A percentile compares a stretch with the other conserved stretches of the same genome.
Evolutionary conservation across 2,888 invertebrate species (phyloP).

Genomic region (Acronicta aceris): DNA sequence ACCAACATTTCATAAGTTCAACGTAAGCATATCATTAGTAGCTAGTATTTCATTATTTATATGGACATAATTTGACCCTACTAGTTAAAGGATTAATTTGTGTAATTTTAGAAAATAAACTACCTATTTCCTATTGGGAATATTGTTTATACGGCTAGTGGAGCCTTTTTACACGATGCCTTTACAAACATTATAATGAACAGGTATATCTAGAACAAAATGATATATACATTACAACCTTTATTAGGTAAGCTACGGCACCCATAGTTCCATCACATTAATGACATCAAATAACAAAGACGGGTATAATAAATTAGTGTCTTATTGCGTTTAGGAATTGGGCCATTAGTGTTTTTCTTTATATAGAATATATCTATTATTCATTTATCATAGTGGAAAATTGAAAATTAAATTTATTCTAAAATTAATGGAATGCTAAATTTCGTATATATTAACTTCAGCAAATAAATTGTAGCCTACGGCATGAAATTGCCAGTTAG

Average conservation of each 20-base stretch:
- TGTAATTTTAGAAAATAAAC: background rate
- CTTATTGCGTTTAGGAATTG: no score
- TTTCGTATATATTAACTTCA: background rate
- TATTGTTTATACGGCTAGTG: background rate
- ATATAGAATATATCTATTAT: no score
- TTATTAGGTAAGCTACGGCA: no score
- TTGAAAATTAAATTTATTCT: conserved; percentile 1
- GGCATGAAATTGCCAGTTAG: conserved; percentile 25
- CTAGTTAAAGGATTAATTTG: conserved; percentile 4
- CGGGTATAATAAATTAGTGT: no score
- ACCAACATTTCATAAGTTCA: conserved; percentile 31
- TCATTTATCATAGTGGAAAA: no score
- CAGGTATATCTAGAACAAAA: no score
- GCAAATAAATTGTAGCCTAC: conserved; percentile 14
- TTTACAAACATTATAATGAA: no score
- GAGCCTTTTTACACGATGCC: no score
- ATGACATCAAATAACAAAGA: no score
- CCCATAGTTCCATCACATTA: no score
- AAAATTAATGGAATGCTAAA: conserved; percentile 4
- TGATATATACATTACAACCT: no score
- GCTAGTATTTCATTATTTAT: conserved; percentile 28
- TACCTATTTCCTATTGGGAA: background rate
- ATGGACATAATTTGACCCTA: background rate
- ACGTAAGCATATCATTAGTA: conserved; percentile 25
- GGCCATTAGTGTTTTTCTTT: no score